Percentiles rank a stretch among this genome's conserved stretches.
These are phyloP conservation scores for Unio pictorum DNA, from an alignment of 2,888 invertebrate species.

Conservation along the genomic window DNA sequence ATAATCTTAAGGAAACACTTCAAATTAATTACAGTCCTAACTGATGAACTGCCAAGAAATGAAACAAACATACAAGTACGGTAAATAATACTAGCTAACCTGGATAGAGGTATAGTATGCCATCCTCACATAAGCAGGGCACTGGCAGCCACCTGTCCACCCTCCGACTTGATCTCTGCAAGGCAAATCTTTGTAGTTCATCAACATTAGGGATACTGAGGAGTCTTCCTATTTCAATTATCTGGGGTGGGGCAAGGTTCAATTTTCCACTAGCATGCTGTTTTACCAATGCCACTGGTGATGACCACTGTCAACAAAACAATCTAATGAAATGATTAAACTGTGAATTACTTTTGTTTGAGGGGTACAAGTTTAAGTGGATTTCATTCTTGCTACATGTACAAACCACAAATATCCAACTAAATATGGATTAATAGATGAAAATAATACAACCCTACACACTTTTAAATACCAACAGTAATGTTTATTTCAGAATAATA, in stretches of 20 bases:
- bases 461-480: background rate
- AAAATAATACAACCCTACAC: background rate
- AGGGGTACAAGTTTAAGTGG: too few species aligned
- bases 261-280: slow-evolving; percentile 63
- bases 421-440: background rate
- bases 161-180: slow-evolving; percentile 75
- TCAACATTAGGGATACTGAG: slow-evolving; percentile 76
- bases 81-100: slow-evolving; percentile 14
- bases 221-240: slow-evolving; percentile 82
- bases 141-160: slow-evolving; percentile 76
- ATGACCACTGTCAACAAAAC: slow-evolving; percentile 41
- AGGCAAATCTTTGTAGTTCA: slow-evolving; percentile 76
- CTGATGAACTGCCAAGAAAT: too few species aligned
- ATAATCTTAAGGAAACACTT: too few species aligned
- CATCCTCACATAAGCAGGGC: slow-evolving; percentile 72
- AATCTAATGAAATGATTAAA: background rate
- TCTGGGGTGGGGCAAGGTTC: slow-evolving; percentile 82
- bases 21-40: too few species aligned
- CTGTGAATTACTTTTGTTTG: too few species aligned
- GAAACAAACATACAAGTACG: too few species aligned
- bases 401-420: too few species aligned
- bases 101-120: slow-evolving; percentile 40
- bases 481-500: too few species aligned
- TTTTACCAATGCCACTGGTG: slow-evolving; percentile 32
- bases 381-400: too few species aligned